A percentile compares a stretch with the other conserved stretches of the same genome.
Conservation (phyloP, 2,797 vertebrate genomes). For the Bryconaethiops microstoma region DNA sequence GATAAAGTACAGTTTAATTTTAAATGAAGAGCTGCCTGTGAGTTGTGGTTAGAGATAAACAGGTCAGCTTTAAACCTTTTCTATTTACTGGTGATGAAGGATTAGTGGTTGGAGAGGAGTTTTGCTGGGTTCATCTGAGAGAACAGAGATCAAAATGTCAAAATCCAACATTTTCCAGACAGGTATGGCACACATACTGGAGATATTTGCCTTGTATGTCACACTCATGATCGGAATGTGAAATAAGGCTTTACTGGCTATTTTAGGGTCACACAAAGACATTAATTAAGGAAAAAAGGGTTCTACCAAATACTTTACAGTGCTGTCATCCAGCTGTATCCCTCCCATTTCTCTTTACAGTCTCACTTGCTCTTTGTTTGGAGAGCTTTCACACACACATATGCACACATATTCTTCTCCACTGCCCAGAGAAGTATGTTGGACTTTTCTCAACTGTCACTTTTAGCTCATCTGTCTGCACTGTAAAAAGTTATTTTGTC, state of each 20-base stretch:
- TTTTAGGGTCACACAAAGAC: constrained; percentile 44
- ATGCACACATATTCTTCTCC: constrained; percentile 3
- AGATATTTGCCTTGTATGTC: constrained; percentile 34
- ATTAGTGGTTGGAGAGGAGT: constrained; percentile 18
- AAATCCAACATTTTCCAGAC: constrained; percentile 32
- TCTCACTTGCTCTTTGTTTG: constrained; percentile 11
- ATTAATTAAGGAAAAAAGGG: constrained; percentile 41
- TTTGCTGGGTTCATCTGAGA: neutral
- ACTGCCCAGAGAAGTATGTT: neutral
- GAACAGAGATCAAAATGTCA: constrained; percentile 9
- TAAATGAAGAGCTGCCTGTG: neutral
- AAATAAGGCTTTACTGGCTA: constrained; percentile 39
- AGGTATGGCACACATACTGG: constrained; percentile 3
- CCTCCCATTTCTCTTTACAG: constrained; percentile 1
- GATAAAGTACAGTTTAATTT: constrained; percentile 4
- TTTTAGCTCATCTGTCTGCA: constrained; percentile 6
- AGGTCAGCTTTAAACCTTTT: neutral
- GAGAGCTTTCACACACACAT: neutral
- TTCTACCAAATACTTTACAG: constrained; percentile 22
- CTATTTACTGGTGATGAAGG: constrained; percentile 15
- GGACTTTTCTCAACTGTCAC: neutral
- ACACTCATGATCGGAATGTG: constrained; percentile 31
- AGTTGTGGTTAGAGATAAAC: constrained; percentile 25
- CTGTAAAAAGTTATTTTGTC: too few species aligned
- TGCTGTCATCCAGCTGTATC: constrained; percentile 1